Evolutionary conservation across 2,888 invertebrate species (phyloP).

Genomic region (Choristoneura rosaceana): DNA sequence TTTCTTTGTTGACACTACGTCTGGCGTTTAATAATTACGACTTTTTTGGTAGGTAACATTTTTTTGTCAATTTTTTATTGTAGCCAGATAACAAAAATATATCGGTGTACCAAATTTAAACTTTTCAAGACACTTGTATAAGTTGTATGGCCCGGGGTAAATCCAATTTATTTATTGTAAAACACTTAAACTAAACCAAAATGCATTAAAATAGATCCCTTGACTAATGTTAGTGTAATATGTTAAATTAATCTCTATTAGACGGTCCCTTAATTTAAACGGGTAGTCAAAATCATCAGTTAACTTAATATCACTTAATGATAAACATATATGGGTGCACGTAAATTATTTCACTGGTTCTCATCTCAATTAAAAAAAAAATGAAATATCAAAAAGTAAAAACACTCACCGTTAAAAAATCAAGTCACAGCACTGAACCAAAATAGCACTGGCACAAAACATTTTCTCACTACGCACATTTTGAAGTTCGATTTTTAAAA

Average conservation of each 20-base stretch:
- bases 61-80: too few relatives aligned
- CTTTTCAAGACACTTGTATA: too few relatives aligned
- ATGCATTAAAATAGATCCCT: not conserved
- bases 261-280: slow-evolving; percentile 17
- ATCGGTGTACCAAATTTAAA: too few relatives aligned
- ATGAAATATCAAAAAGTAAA: not conserved
- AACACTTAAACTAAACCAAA: not conserved
- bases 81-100: too few relatives aligned
- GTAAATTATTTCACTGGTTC: not conserved
- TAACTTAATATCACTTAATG: slow-evolving; percentile 21
- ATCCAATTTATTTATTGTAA: not conserved
- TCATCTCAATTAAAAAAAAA: not conserved
- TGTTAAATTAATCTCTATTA: slow-evolving; percentile 30
- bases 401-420: slow-evolving; percentile 26
- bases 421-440: slow-evolving; percentile 14
- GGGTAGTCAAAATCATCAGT: slow-evolving; percentile 24
- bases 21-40: too few relatives aligned
- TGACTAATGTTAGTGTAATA: slow-evolving; percentile 1
- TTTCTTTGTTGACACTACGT: too few relatives aligned
- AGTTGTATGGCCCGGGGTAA: not conserved
- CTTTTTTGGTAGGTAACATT: too few relatives aligned
- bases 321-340: not conserved
- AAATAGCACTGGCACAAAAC: slow-evolving; percentile 38
- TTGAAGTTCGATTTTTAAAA: slow-evolving; percentile 46
- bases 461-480: slow-evolving; percentile 27